These are phyloP conservation scores for Holothuria scabra DNA, from an alignment of 53 echinoderm and acorn worm genomes.

Conservation along the genomic window DNA sequence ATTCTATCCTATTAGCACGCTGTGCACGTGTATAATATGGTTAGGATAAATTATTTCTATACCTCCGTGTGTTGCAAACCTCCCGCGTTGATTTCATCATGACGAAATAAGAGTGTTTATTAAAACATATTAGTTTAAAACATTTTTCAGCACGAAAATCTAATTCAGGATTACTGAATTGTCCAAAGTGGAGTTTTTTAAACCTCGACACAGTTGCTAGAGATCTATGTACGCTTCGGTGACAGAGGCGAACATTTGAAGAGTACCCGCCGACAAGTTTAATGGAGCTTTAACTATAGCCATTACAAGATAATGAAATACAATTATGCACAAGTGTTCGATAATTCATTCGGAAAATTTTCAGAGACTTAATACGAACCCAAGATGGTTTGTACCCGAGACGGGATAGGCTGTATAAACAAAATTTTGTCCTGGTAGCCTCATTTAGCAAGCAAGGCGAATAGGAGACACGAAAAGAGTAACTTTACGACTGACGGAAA, in stretches of 20 bases:
- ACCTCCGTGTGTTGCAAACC: not conserved
- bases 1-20: constrained; percentile 46
- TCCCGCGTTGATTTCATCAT: constrained; percentile 40
- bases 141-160: no score
- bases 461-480: not conserved
- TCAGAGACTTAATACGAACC: constrained; percentile 20
- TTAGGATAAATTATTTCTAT: constrained; percentile 45
- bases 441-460: constrained; percentile 22
- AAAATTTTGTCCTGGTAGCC: constrained; percentile 14
- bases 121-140: no score
- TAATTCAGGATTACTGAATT: no score
- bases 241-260: constrained; percentile 16
- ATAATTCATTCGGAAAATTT: constrained; percentile 45
- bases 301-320: constrained; percentile 49
- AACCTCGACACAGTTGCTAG: not conserved
- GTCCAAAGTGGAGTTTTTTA: no score
- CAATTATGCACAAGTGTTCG: constrained; percentile 45
- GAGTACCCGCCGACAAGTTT: constrained; percentile 29
- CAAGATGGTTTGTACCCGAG: constrained; percentile 2
- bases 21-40: constrained; percentile 52
- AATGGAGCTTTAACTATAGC: constrained; percentile 46
- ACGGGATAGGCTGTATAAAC: constrained; percentile 48
- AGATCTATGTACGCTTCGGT: constrained; percentile 17
- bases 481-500: no score
- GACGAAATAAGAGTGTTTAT: constrained; percentile 45